Evolutionary conservation across 2,888 invertebrate species (phyloP), one percentile per base, ranked within the genome.

Genomic region (Halictus quadricinctus): DNA sequence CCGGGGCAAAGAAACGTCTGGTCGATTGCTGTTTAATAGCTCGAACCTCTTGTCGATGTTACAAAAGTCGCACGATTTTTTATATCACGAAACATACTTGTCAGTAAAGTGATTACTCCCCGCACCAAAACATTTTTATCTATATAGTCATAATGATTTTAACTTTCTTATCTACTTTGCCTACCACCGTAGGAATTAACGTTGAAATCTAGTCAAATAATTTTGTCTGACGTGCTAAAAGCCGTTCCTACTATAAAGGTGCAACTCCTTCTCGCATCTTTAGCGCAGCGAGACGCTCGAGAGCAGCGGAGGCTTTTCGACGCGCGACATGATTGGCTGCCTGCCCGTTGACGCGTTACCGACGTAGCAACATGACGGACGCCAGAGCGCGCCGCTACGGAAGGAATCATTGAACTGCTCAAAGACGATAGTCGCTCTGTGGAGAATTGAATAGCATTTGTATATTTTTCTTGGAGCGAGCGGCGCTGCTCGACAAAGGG

Each of bases 401-500:
- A 64, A 64, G 15, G 29, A 29, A 64, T 29, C 25, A 29, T 29
- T 15, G 64, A 64, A 64, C 64, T 29, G 29, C 64, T 64, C 64
- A 15, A 64, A 60, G n/a, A 64, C 64, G 64, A 64, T 64, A 64
- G 29, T 64, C 64, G 25, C 64, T n/a, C 54, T n/a, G 54, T n/a
- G 54, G 54, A 64, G 64, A 64, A 29, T 64, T 64, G 64, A 64
- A 64, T 64, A 29, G 64, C 64, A n/a, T 54, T 29, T 64, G 64
- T 64, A 64, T 64, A 64, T 64, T 64, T 64, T 64, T 64, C 64
- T 29, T 15, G 6, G 15, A 29, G 15, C 64, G 29, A 64, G 12
- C 29, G 29, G 15, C 15, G 12, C 29, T 7, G 64, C 64, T 15
- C 64, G 64, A 64, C 64, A 64, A 64, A 64, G 64, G 29, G 64